phyloP scores from a whole-genome alignment of 2,888 invertebrate genomes.

The Mystacides longicornis region DNA sequence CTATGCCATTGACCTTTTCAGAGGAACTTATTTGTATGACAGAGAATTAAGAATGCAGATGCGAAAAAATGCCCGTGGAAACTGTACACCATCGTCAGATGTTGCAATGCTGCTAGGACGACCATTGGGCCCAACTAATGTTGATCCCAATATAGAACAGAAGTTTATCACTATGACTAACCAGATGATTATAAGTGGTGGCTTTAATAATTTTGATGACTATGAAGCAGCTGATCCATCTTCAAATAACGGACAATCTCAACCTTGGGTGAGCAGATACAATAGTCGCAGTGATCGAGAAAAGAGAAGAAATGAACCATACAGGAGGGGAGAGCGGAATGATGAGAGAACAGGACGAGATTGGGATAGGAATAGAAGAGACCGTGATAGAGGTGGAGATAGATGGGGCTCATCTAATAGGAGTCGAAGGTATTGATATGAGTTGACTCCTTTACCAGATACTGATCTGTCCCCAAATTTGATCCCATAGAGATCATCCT shows the following conservation, averaged over 20 bases:
- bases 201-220: not conserved
- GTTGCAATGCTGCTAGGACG: constrained; percentile 27
- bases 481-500: too few species aligned
- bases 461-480: too few species aligned
- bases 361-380: constrained; percentile 5
- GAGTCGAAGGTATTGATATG: too few species aligned
- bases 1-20: constrained; percentile 67
- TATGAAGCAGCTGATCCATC: too few species aligned
- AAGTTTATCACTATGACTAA: constrained; percentile 42
- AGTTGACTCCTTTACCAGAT: too few species aligned
- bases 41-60: constrained; percentile 45
- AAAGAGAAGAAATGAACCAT: constrained; percentile 19
- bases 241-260: not conserved
- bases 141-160: constrained; percentile 33
- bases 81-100: constrained; percentile 7
- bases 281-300: constrained; percentile 31
- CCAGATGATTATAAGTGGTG: constrained; percentile 28
- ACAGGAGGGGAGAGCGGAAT: constrained; percentile 24
- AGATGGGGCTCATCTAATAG: not conserved
- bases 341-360: constrained; percentile 20
- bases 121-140: constrained; percentile 36
- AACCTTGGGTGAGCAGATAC: constrained; percentile 45
- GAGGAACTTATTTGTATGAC: constrained; percentile 62
- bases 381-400: not conserved
- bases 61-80: constrained; percentile 9